Evolutionary conservation across 2,113 vertebrate species (phyloP).

Genomic region (Anarrhichthys ocellatus): DNA sequence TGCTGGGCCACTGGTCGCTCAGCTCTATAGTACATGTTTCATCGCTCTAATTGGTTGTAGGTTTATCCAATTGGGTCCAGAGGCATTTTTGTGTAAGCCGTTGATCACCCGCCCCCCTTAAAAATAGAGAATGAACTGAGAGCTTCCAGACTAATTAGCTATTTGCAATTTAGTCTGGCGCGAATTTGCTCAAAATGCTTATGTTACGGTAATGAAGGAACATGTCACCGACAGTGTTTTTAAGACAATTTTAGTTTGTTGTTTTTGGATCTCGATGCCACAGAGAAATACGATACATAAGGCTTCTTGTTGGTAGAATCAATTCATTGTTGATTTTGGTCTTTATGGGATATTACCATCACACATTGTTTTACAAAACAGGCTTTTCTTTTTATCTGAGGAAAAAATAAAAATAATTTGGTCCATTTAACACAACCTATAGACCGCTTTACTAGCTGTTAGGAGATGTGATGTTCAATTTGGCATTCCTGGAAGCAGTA

Average conservation of each 20-base stretch:
- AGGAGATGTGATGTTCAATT: constrained; percentile 21
- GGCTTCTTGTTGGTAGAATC: not conserved
- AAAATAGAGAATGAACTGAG: not conserved
- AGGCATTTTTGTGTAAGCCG: too few relatives aligned
- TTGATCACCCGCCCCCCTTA: not conserved
- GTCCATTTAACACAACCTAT: constrained; percentile 38
- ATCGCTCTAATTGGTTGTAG: too few relatives aligned
- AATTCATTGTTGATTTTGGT: not conserved
- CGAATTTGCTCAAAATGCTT: too few relatives aligned
- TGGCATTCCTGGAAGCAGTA: not conserved
- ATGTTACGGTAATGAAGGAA: not conserved
- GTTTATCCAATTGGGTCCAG: too few relatives aligned
- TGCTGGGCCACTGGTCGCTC: too few relatives aligned
- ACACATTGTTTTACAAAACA: constrained; percentile 8
- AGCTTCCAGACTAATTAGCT: not conserved
- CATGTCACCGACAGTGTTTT: not conserved
- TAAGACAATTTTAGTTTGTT: not conserved
- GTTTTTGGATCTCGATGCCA: not conserved
- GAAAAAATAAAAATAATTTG: constrained; percentile 1
- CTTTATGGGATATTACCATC: not conserved
- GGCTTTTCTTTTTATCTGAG: not conserved
- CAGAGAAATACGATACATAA: not conserved
- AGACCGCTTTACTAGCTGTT: not conserved
- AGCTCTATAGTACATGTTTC: too few relatives aligned
- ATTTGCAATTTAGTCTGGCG: not conserved